Evolutionary conservation across 2,113 vertebrate genomes (phyloP), one percentile per base, ranked within the genome.

Genomic region (Burhinus bistriatus): DNA sequence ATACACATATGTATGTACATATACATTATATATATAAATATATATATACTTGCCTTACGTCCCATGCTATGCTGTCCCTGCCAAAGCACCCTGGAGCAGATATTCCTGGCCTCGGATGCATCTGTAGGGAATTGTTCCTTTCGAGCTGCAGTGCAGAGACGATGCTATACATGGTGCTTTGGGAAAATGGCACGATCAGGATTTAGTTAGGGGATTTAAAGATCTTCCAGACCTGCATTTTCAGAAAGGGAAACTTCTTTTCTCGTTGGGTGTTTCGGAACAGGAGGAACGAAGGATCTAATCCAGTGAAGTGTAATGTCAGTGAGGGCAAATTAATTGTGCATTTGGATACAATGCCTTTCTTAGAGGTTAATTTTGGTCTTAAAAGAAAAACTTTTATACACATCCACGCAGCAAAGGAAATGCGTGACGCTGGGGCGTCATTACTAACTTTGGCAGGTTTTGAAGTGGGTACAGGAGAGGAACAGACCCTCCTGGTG

Each of bases 181-280:
- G 90, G 90, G 95, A n/a, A 90, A 94, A 80, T 0, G 1, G 85
- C 70, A 51, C 2, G 49, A 8, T 17, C 80, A 66, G 86, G 72
- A 83, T 77, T 90, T 80, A 42, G 83, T 94, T 52, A 25, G 66
- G 57, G 75, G 85, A 88, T 89, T 90, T 79, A 92, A 93, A 90
- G 88, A 85, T 80, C 85, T 94, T 79, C 84, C 66, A 83, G 54
- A 49, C 70, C 90, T 88, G 75, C 25, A 4, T 72, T 96, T 90
- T 69, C 55, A 58, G 59, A 89, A 85, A 69, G 54, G 58, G 82
- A 80, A 86, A 38, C 68, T 83, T 94, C 87, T 90, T 89, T 78
- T 88, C 75, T 92, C 25, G 0, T 38, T 65, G 71, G 54, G 71
- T 90, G 75, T 84, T 96, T 95, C n/a, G 36, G 73, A 93, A 72